phyloP scores from a whole-genome alignment of 2,888 invertebrate genomes.

The Mongoloraphidia duomilia region DNA sequence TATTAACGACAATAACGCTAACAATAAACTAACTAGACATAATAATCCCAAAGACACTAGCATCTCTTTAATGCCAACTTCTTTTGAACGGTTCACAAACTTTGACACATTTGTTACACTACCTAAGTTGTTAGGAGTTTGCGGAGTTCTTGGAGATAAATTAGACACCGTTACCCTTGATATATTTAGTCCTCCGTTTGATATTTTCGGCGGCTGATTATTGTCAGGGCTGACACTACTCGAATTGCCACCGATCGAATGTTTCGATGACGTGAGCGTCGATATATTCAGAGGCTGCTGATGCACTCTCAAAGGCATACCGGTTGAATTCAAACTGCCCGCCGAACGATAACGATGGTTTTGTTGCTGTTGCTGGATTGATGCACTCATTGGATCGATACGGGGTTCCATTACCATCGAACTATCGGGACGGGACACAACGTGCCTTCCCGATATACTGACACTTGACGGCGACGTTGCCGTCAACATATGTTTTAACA shows the following conservation, averaged over 20 bases:
- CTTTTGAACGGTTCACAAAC: slow-evolving; percentile 29
- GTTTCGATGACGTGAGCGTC: slow-evolving; percentile 50
- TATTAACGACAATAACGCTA: slow-evolving; percentile 70
- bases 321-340: neutral
- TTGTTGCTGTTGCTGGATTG: neutral
- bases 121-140: slow-evolving; percentile 29
- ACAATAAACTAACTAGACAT: slow-evolving; percentile 70
- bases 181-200: slow-evolving; percentile 43
- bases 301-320: slow-evolving; percentile 14
- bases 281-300: slow-evolving; percentile 52
- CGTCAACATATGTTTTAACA: no score
- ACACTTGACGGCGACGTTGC: no score
- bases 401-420: slow-evolving; percentile 27
- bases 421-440: slow-evolving; percentile 26
- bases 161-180: slow-evolving; percentile 33
- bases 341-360: slow-evolving; percentile 22
- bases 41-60: slow-evolving; percentile 72
- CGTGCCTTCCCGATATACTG: no score
- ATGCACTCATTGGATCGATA: slow-evolving; percentile 18
- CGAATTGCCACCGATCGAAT: slow-evolving; percentile 42
- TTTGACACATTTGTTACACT: slow-evolving; percentile 19
- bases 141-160: slow-evolving; percentile 22
- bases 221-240: slow-evolving; percentile 43
- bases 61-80: slow-evolving; percentile 57
- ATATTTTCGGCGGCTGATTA: slow-evolving; percentile 25